These are phyloP conservation scores for Acronicta psi DNA, from an alignment of 2,888 invertebrate genomes.

Conservation along the genomic window DNA sequence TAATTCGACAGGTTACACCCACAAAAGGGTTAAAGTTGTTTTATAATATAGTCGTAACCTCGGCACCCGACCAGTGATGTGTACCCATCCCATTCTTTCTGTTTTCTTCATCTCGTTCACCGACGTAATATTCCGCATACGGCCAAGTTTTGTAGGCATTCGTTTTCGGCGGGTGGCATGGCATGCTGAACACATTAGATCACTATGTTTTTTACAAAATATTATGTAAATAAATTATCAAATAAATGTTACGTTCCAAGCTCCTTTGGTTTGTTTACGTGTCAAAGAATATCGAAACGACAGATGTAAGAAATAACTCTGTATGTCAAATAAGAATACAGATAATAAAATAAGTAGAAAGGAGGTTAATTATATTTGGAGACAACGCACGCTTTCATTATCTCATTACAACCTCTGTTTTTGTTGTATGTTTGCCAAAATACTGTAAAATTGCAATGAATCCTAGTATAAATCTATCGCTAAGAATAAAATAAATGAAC, in stretches of 20 bases:
- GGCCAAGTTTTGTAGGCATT: slow-evolving; percentile 63
- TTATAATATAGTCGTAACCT: slow-evolving; percentile 57
- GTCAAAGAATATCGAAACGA: too few species aligned
- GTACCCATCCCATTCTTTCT: slow-evolving; percentile 58
- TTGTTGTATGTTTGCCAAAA: too few species aligned
- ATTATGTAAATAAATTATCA: not conserved
- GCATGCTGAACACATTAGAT: slow-evolving; percentile 4
- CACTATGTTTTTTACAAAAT: not conserved
- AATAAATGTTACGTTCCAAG: not conserved
- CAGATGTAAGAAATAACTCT: not conserved
- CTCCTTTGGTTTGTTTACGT: not conserved
- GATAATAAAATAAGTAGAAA: not conserved
- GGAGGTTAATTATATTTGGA: slow-evolving; percentile 9
- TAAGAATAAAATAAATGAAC: too few species aligned
- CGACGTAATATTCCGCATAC: slow-evolving; percentile 76
- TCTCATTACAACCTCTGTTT: too few species aligned
- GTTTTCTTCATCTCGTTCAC: slow-evolving; percentile 70
- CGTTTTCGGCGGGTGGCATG: slow-evolving; percentile 53
- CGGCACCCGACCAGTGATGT: slow-evolving; percentile 75
- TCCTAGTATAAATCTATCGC: too few species aligned
- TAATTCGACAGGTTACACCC: too few species aligned
- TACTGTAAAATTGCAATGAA: too few species aligned
- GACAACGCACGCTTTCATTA: not conserved
- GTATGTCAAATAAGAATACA: slow-evolving; percentile 3
- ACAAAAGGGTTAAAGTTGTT: not conserved